phyloP scores from a whole-genome alignment of 2,113 vertebrate species.

The Megalops atlanticus region DNA sequence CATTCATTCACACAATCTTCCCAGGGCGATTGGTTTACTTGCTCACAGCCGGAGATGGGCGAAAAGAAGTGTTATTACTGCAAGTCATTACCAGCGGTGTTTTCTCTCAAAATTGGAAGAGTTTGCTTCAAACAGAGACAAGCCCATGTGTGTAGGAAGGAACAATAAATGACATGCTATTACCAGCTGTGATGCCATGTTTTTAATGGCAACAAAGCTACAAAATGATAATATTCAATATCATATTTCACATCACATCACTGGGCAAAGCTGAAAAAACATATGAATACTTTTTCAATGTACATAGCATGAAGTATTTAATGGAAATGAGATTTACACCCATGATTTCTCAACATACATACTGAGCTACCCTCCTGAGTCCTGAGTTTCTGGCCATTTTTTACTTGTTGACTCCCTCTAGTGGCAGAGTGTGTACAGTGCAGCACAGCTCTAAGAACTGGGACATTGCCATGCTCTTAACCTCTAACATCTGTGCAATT shows the following conservation, averaged over 20 bases:
- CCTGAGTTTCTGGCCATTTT: neutral
- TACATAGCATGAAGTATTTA: neutral
- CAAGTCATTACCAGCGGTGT: neutral
- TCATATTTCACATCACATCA: neutral
- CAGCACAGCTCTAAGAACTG: neutral
- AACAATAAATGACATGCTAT: neutral
- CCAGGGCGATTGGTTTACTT: slow-evolving; percentile 13
- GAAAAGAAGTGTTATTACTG: neutral
- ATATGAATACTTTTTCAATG: neutral
- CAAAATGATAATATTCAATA: neutral
- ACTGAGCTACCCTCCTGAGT: neutral
- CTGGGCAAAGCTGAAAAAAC: neutral
- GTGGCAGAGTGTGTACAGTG: neutral
- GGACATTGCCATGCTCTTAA: neutral
- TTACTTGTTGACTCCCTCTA: slow-evolving; percentile 13
- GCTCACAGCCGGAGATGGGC: neutral
- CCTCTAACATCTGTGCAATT: slow-evolving; percentile 9
- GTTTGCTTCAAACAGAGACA: neutral
- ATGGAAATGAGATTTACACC: neutral
- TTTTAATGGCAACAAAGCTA: neutral
- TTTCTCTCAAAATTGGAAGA: neutral
- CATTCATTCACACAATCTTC: slow-evolving; percentile 7
- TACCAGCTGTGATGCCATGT: neutral
- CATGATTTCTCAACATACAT: neutral
- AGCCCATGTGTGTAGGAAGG: neutral